Conservation (phyloP, 2,888 invertebrate species). For the Amorpha juglandis region DNA sequence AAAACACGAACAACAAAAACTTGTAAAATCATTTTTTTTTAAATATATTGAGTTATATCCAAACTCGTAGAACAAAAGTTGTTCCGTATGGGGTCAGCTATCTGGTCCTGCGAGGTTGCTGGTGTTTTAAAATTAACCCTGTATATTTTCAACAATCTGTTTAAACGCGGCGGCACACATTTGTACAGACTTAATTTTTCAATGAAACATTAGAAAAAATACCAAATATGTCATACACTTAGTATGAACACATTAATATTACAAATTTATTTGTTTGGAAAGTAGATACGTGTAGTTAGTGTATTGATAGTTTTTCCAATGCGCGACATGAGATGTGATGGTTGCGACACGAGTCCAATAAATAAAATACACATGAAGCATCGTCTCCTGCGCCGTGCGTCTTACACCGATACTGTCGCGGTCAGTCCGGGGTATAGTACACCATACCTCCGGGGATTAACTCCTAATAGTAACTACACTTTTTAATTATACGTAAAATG, state of each 20-base stretch:
- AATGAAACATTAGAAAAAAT: conserved; percentile 11
- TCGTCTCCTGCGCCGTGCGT: neutral
- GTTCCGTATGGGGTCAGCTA: too few relatives aligned
- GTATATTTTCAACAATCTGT: too few relatives aligned
- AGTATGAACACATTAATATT: neutral
- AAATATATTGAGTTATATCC: too few relatives aligned
- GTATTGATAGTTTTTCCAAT: conserved; percentile 5
- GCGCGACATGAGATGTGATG: neutral
- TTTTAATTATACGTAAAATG: neutral
- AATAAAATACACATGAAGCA: neutral
- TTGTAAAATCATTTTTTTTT: too few relatives aligned
- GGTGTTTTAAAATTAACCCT: too few relatives aligned
- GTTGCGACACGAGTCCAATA: neutral
- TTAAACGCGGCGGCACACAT: neutral
- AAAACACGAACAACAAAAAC: too few relatives aligned
- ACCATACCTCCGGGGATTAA: too few relatives aligned
- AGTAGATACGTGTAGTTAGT: neutral
- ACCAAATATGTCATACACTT: neutral
- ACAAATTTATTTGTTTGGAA: neutral
- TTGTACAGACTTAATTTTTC: conserved; percentile 7
- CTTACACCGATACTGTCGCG: too few relatives aligned
- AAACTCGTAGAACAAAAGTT: too few relatives aligned
- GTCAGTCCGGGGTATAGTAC: too few relatives aligned
- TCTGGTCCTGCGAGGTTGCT: too few relatives aligned
- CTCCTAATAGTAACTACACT: too few relatives aligned